Evolutionary conservation across 2,797 vertebrate genomes (phyloP).

Genomic region (Anguilla obscura): DNA sequence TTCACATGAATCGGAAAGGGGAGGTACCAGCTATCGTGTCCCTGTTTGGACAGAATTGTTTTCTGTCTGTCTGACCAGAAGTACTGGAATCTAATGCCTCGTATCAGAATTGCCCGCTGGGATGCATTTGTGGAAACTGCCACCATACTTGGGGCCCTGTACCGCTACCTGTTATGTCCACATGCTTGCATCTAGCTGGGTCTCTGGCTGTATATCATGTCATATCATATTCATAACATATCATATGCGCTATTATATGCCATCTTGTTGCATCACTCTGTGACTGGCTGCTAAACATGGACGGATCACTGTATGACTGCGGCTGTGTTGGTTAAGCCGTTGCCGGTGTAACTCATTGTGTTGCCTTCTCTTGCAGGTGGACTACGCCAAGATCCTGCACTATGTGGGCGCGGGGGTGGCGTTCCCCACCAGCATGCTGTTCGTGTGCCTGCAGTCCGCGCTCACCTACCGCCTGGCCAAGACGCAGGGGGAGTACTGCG

Average conservation of each 20-base stretch:
- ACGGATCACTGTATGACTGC: conserved; percentile 24
- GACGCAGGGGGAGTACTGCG: conserved; percentile 75
- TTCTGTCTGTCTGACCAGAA: no score
- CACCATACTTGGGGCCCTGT: neutral
- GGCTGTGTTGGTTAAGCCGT: neutral
- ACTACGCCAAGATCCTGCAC: conserved; percentile 85
- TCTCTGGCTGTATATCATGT: conserved; percentile 3
- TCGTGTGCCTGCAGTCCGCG: conserved; percentile 81
- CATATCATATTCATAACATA: neutral
- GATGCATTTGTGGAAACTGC: no score
- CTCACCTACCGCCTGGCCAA: conserved; percentile 85
- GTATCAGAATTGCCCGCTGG: no score
- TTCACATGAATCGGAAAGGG: no score
- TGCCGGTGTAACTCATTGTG: neutral
- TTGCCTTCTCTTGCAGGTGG: conserved; percentile 69
- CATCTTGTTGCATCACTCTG: neutral
- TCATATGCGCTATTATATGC: neutral
- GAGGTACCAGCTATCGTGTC: no score
- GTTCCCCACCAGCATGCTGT: conserved; percentile 86
- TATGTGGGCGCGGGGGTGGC: conserved; percentile 84
- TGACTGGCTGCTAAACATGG: conserved; percentile 23
- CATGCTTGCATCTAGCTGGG: neutral
- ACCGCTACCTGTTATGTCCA: neutral
- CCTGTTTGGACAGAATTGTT: no score
- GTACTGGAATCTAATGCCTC: no score